Base-by-base conservation (phyloP, 2,888 invertebrate genomes). In the Agrochola litura region DNA sequence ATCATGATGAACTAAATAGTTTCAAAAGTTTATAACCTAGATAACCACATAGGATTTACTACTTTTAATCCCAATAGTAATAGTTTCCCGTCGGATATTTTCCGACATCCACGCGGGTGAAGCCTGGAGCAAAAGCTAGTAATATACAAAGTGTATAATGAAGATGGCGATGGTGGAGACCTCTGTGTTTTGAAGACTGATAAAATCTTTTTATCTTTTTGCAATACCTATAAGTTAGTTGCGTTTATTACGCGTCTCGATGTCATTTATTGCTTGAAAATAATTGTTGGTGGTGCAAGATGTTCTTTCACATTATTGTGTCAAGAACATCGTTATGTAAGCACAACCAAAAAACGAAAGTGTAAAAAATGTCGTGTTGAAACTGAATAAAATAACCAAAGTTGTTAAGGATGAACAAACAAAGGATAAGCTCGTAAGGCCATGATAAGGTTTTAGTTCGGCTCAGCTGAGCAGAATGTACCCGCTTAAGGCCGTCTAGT, bases 401-500 rank as follows among this genome's bases (percentile, higher is more conserved):
- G 84, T 89, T 89, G 86, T 88, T 89, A 87, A 83, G 84, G 86
- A 83, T 82, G 58, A 90, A 87, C 89, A 91, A 92, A 93, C 91
- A 92, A 93, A 91, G 92, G 92, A 92, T 92, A 91, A 92, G 89
- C 90, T 87, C 64, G 37, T 81, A 78, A 83, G 82, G 72, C 82
- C 88, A 90, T 91, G 92, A 93, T 92, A 93, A 91, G 93, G 91
- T 92, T 77, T 89, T 92, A 91, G 90, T 91, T 91, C 89, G 91
- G 91, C 89, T 89, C 88, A 86, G 83, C 87, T 77, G 86, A 89
- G 88, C 90, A 83, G 86, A 89, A 91, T 90, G 88, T 90, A 86
- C 86, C 89, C 89, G 88, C 92, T 91, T 90, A 91, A 91, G 90
- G 89, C 90, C 89, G 89, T 89, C 89, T 87, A 83, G 89, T 85